A percentile compares a stretch with the other conserved stretches of the same genome.
Evolutionary conservation across 2,797 vertebrate species (phyloP).

Genomic region (Acrossocheilus wenchowensis): DNA sequence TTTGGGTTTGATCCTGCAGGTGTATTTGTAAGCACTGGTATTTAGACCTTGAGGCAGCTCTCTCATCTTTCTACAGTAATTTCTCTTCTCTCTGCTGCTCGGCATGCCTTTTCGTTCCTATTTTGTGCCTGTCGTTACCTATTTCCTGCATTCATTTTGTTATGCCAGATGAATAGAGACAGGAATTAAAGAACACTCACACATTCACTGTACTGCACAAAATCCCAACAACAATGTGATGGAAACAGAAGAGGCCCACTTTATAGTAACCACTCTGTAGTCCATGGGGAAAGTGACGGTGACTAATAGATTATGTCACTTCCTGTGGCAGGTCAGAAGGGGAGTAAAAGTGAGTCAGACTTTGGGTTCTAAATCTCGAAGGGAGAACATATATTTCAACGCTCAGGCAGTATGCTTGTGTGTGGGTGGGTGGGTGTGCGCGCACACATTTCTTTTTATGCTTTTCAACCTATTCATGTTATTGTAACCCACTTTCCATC

Average conservation of each 20-base stretch:
- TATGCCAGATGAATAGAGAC: conserved; percentile 14
- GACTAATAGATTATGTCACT: conserved; percentile 26
- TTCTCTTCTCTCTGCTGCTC: conserved; percentile 14
- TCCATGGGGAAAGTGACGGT: conserved; percentile 10
- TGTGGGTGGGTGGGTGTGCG: not conserved
- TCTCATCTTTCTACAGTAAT: conserved; percentile 15
- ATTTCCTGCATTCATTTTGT: conserved; percentile 25
- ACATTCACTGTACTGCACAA: conserved; percentile 3
- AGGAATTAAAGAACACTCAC: not conserved
- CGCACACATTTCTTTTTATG: conserved; percentile 16
- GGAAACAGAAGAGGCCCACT: not conserved
- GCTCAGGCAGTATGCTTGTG: not conserved
- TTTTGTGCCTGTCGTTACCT: conserved; percentile 10
- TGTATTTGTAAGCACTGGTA: conserved; percentile 47
- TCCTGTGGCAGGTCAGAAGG: conserved; percentile 15
- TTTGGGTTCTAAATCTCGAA: conserved; percentile 11
- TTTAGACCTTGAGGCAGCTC: conserved; percentile 47
- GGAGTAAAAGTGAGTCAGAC: conserved; percentile 16
- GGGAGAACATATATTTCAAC: not conserved
- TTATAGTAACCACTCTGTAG: conserved; percentile 8
- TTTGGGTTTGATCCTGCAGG: conserved; percentile 50
- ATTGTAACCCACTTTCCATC: conserved; percentile 35
- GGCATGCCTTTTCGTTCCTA: conserved; percentile 11
- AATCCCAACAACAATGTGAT: conserved; percentile 10
- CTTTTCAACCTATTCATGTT: conserved; percentile 2